These are phyloP conservation scores for Pantherophis vulpinus DNA, from an alignment of 2,797 vertebrate species.

Conservation along the genomic window DNA sequence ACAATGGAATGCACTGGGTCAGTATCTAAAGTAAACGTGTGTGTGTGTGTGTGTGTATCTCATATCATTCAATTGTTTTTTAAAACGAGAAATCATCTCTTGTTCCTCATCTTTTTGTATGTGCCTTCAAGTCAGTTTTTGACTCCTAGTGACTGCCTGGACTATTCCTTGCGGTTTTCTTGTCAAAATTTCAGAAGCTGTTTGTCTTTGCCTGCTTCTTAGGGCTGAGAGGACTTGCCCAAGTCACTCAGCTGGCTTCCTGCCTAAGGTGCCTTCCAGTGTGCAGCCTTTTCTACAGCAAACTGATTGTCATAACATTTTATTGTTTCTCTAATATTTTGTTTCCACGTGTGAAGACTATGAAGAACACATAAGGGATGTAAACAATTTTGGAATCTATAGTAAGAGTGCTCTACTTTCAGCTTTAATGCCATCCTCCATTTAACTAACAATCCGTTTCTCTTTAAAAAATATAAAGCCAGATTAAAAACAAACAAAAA, in stretches of 20 bases:
- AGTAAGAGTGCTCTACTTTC: not conserved
- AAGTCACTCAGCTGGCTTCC: not conserved
- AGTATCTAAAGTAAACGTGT: too few species aligned
- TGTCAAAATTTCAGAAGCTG: not conserved
- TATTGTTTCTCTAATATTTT: not conserved
- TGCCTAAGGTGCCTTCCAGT: not conserved
- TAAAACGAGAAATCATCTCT: not conserved
- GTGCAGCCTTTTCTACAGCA: not conserved
- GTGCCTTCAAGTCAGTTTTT: not conserved
- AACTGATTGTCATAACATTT: not conserved
- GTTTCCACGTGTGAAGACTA: not conserved
- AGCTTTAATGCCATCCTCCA: not conserved
- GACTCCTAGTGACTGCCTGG: not conserved
- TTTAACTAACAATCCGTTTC: not conserved
- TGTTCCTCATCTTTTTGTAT: not conserved
- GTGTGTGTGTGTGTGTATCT: not conserved
- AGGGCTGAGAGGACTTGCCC: not conserved
- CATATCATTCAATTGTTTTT: not conserved
- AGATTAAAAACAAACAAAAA: not conserved
- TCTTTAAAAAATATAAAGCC: not conserved
- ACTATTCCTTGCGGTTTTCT: not conserved
- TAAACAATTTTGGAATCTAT: not conserved
- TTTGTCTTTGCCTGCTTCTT: not conserved
- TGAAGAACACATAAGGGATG: not conserved
- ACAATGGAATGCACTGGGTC: not conserved